Evolutionary conservation across 2,113 vertebrate genomes (phyloP).

Genomic region (Stigmatopora nigra): DNA sequence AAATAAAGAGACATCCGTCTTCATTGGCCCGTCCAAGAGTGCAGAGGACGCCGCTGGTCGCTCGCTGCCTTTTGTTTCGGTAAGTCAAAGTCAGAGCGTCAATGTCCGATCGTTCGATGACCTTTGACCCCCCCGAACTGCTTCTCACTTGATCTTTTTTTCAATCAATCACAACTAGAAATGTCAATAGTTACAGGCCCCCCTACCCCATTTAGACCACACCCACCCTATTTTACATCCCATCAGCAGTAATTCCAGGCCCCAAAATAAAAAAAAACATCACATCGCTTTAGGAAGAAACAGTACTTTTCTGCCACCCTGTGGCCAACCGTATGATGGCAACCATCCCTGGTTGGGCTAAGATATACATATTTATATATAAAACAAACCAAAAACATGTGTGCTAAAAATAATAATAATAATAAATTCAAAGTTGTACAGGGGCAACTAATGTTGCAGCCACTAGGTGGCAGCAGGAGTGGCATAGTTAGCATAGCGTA

Average conservation of each 20-base stretch:
- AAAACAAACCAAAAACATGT: no score
- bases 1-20: constrained; percentile 24
- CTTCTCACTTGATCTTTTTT: background rate
- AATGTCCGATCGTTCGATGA: constrained; percentile 46
- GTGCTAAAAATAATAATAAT: no score
- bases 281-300: background rate
- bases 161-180: constrained; percentile 2
- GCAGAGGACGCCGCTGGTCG: constrained; percentile 26
- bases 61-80: constrained; percentile 30
- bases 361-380: no score
- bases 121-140: no score
- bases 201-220: constrained; percentile 10
- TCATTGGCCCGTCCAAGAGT: constrained; percentile 36
- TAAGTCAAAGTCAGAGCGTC: constrained; percentile 24
- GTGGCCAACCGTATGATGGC: constrained; percentile 30
- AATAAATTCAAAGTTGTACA: background rate
- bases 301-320: constrained; percentile 36
- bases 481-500: background rate
- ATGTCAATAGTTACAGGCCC: constrained; percentile 10
- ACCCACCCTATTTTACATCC: constrained; percentile 18
- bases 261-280: background rate
- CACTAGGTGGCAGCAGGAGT: constrained; percentile 33
- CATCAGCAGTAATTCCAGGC: constrained; percentile 14
- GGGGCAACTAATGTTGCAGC: background rate
- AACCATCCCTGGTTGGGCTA: background rate